Percentiles rank a stretch among this genome's conserved stretches.
phyloP scores from a whole-genome alignment of 2,797 vertebrate genomes.

The Argyrosomus regius region DNA sequence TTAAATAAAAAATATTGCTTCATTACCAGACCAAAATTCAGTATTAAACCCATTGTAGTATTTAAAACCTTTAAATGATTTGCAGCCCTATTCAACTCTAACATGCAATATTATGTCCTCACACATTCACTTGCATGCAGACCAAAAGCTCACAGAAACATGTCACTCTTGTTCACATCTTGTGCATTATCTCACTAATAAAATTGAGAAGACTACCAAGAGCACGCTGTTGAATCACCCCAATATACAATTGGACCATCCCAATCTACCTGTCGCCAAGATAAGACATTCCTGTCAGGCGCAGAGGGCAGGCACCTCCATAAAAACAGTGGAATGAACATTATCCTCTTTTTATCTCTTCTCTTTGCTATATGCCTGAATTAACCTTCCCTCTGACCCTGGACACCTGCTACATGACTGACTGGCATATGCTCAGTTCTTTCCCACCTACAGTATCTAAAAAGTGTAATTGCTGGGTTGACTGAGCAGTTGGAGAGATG shows the following conservation, averaged over 20 bases:
- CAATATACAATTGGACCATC: slow-evolving; percentile 42
- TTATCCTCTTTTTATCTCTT: slow-evolving; percentile 47
- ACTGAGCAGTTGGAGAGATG: slow-evolving; percentile 21
- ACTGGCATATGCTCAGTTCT: slow-evolving; percentile 4
- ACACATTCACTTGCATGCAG: background rate
- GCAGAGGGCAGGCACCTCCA: slow-evolving; percentile 26
- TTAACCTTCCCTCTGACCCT: slow-evolving; percentile 56
- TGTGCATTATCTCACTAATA: slow-evolving; percentile 7
- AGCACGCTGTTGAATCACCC: slow-evolving; percentile 12
- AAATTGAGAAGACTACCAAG: background rate
- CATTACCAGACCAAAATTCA: too few relatives aligned
- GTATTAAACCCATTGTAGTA: background rate
- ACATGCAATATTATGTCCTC: background rate
- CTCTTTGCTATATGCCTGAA: slow-evolving; percentile 41
- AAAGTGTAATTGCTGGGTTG: slow-evolving; percentile 6
- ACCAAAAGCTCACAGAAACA: background rate
- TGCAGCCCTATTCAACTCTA: background rate
- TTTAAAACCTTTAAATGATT: background rate
- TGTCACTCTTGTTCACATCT: background rate
- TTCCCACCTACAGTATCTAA: slow-evolving; percentile 20
- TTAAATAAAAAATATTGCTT: background rate
- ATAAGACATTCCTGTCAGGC: slow-evolving; percentile 54
- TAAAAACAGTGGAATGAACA: slow-evolving; percentile 49
- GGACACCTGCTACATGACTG: slow-evolving; percentile 19
- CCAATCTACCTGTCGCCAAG: slow-evolving; percentile 55